phyloP scores from a whole-genome alignment of 2,888 invertebrate species.

The Polymixis lichenea region DNA sequence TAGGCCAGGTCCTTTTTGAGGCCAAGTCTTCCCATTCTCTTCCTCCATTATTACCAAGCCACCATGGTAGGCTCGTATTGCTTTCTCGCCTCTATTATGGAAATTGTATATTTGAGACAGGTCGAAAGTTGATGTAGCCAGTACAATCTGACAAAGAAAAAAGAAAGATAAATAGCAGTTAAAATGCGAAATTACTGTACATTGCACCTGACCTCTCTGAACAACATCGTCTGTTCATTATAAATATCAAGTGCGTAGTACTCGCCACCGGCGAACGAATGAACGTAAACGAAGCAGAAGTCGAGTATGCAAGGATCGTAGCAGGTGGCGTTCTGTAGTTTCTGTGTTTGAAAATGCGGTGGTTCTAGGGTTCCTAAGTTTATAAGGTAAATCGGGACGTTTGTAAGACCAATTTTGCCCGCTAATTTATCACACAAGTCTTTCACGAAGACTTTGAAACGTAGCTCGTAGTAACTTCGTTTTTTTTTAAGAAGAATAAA shows the following conservation, averaged over 20 bases:
- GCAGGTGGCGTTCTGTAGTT: background rate
- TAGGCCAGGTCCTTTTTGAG: background rate
- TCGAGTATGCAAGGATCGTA: background rate
- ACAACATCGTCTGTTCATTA: background rate
- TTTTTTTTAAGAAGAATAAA: background rate
- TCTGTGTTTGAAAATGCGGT: too few species aligned
- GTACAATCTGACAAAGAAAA: slow-evolving; percentile 4
- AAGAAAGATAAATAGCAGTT: background rate
- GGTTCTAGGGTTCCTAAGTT: too few species aligned
- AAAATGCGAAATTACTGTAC: background rate
- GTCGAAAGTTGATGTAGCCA: slow-evolving; percentile 28
- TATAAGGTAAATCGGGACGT: background rate
- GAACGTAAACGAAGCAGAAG: background rate
- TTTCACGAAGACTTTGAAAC: background rate
- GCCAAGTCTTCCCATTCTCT: slow-evolving; percentile 33
- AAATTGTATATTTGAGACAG: slow-evolving; percentile 33
- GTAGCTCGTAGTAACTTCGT: background rate
- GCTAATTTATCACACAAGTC: background rate
- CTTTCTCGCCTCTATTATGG: slow-evolving; percentile 32
- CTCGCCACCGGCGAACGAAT: too few species aligned
- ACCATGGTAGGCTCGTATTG: slow-evolving; percentile 9
- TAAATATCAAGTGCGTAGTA: too few species aligned
- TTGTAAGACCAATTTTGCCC: background rate
- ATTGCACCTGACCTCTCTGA: background rate
- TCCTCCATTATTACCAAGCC: slow-evolving; percentile 23